Evolutionary conservation across 2,113 vertebrate genomes (phyloP).

Genomic region (Heptranchias perlo): DNA sequence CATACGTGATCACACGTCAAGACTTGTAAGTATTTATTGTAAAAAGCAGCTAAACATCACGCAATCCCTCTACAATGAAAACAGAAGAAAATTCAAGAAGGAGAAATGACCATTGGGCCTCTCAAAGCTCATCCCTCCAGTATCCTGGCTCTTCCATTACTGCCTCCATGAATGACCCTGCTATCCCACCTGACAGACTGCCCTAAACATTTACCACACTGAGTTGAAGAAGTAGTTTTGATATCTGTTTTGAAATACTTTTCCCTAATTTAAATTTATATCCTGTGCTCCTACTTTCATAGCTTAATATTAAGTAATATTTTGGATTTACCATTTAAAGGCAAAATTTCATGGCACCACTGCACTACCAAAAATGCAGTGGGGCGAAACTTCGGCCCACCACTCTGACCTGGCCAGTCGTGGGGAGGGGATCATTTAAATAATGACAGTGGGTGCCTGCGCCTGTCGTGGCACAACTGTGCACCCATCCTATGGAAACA

Average conservation of each 20-base stretch:
- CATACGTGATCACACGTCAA: background rate
- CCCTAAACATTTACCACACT: background rate
- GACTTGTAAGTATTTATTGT: background rate
- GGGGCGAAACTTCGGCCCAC: background rate
- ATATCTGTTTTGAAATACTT: too few species aligned
- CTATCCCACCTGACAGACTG: background rate
- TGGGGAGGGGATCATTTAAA: background rate
- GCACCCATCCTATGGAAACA: background rate
- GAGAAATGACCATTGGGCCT: background rate
- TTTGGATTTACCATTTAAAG: too few species aligned
- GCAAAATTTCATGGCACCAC: too few species aligned
- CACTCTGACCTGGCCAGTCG: background rate
- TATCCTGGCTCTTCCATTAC: background rate
- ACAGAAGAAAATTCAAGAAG: background rate
- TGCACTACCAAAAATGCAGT: background rate
- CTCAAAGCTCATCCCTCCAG: background rate
- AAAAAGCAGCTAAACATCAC: background rate
- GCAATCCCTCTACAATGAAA: background rate
- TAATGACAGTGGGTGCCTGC: background rate
- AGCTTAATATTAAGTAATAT: too few species aligned
- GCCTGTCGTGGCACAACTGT: background rate
- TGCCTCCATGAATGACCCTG: background rate
- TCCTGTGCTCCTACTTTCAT: too few species aligned
- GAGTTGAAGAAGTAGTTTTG: background rate
- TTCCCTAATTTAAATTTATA: too few species aligned